phyloP scores from a whole-genome alignment of 2,888 invertebrate genomes.

The Dicranocentrus wangi region DNA sequence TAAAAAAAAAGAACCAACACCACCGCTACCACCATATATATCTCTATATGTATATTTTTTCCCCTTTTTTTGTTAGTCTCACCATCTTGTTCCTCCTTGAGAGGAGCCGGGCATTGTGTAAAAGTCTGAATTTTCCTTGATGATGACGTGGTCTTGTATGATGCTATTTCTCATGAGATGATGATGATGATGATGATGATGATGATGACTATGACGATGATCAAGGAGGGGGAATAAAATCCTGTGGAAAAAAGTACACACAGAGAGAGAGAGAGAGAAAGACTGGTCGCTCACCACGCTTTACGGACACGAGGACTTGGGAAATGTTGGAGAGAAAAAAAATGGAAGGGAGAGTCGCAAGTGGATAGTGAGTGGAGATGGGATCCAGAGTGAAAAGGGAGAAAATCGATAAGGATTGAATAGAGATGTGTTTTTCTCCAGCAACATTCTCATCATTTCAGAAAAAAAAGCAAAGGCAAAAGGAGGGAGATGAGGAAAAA shows the following conservation, averaged over 20 bases:
- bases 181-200: slow-evolving; percentile 30
- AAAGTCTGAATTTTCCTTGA: slow-evolving; percentile 28
- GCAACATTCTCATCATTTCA: slow-evolving; percentile 39
- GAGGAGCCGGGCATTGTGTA: slow-evolving; percentile 3
- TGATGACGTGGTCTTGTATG: slow-evolving; percentile 11
- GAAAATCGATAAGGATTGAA: slow-evolving; percentile 62
- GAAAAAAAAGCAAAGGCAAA: background rate
- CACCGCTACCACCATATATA: background rate
- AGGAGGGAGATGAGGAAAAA: background rate
- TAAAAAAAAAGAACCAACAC: background rate
- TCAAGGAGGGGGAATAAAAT: slow-evolving; percentile 19
- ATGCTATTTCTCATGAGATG: slow-evolving; percentile 8
- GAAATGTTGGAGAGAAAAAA: slow-evolving; percentile 26
- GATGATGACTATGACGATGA: slow-evolving; percentile 35
- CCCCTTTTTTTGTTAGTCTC: too few species aligned
- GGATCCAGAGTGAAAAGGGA: slow-evolving; percentile 13
- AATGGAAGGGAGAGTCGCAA: slow-evolving; percentile 19
- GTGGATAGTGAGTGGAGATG: slow-evolving; percentile 20
- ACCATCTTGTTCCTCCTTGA: slow-evolving; percentile 15
- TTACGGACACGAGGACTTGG: slow-evolving; percentile 35
- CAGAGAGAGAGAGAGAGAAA: slow-evolving; percentile 1
- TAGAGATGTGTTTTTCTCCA: slow-evolving; percentile 57
- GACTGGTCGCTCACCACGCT: slow-evolving; percentile 6
- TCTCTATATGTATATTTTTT: background rate
- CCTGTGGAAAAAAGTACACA: slow-evolving; percentile 19